Evolutionary conservation across 1,140 invertebrate genomes (phyloP).

Genomic region (Penaeus chinensis): DNA sequence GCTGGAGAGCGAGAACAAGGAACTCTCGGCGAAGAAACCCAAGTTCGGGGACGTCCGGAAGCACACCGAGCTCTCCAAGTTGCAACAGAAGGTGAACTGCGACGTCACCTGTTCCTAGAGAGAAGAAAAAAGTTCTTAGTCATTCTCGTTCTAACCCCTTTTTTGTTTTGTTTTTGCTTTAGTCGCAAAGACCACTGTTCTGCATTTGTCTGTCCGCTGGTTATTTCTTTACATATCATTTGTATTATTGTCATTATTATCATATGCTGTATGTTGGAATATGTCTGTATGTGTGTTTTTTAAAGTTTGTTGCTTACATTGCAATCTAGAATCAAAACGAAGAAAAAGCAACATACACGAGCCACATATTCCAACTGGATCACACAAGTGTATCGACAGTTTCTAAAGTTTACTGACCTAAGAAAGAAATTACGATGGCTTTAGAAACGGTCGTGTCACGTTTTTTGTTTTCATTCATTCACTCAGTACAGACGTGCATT

Average conservation of each 20-base stretch:
- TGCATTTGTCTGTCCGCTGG: background rate
- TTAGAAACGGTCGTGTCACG: too few species aligned
- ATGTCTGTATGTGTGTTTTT: background rate
- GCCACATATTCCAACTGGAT: too few species aligned
- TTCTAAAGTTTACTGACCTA: too few species aligned
- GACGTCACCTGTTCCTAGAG: background rate
- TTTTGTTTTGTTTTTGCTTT: too few species aligned
- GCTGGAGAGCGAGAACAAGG: constrained; percentile 86
- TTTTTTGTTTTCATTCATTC: too few species aligned
- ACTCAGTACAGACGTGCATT: too few species aligned
- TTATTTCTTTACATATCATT: background rate
- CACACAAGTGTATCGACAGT: too few species aligned
- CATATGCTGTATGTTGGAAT: too few species aligned
- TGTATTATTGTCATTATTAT: background rate
- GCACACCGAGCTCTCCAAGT: constrained; percentile 72
- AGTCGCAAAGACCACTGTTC: background rate
- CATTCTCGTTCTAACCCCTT: too few species aligned
- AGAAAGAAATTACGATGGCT: too few species aligned
- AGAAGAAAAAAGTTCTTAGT: background rate
- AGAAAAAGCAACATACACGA: too few species aligned
- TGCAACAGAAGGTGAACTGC: constrained; percentile 80
- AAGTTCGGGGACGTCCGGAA: constrained; percentile 68
- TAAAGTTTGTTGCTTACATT: background rate
- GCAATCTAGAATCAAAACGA: too few species aligned
- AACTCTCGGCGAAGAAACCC: constrained; percentile 75